Base-by-base conservation (phyloP, 2,888 invertebrate genomes). In the Ceriagrion tenellum region DNA sequence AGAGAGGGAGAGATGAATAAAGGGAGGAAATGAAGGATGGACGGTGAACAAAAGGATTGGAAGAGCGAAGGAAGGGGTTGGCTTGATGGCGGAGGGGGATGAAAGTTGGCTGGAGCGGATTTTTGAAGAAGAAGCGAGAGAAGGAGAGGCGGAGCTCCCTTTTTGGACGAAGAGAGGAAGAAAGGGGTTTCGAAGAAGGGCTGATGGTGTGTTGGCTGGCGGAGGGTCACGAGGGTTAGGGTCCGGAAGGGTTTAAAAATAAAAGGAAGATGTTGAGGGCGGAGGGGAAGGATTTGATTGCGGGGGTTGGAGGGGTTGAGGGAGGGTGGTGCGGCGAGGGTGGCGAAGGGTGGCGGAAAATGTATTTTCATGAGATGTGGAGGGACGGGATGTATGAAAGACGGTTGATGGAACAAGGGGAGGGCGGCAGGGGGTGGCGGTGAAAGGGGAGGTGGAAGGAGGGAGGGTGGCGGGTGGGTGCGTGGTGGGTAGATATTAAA, bases 311-410 rank as follows among this genome's bases (percentile, higher is more conserved):
- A 12, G 63, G 91, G 23, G 23, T 4, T 40, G 59, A 59, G 63
- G 40, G 40, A 40, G 23, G 40, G 40, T n/a, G 8, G 59, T 30
- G 89, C 20, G 8, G 23, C n/a, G 88, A 23, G n/a, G 88, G 88
- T 18, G 88, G 88, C 40, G 88, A 18, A 47, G 90, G 20, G 35
- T 35, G 90, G 35, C 59, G 90, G 40, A 91, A 91, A 91, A 91
- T 91, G 91, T 91, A 91, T 91, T 91, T 91, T 91, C 91, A 91
- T 91, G 56, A 91, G 91, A 91, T 56, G 88, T 20, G 47, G 55
- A 89, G 89, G 89, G 89, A 55, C n/a, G 89, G 55, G 55, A 89
- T 55, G n/a, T 55, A 55, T 26, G 89, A 81, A 55, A 55, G 55
- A 89, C 55, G 55, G 55, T 89, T 81, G 81, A 81, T 81, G 81